Evolutionary conservation across 2,113 vertebrate species (phyloP).

Genomic region (Phocoena sinus): DNA sequence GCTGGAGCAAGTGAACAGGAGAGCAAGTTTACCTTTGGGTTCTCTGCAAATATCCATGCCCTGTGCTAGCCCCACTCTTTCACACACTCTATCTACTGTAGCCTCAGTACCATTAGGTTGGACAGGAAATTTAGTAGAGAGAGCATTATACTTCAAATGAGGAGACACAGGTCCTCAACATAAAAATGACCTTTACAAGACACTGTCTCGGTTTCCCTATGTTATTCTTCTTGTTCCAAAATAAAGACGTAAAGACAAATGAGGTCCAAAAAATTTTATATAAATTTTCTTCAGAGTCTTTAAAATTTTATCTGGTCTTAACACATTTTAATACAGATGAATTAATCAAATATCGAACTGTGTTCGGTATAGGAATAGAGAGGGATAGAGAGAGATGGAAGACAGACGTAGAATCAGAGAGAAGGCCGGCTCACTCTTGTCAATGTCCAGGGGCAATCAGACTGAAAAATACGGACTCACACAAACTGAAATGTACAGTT

Average conservation of each 20-base stretch:
- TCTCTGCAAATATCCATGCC: not conserved
- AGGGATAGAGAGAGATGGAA: not conserved
- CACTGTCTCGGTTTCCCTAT: not conserved
- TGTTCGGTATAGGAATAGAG: constrained; percentile 21
- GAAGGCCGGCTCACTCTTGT: constrained; percentile 8
- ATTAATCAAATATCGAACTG: not conserved
- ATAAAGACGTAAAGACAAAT: not conserved
- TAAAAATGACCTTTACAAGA: not conserved
- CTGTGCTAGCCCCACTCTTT: not conserved
- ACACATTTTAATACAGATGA: constrained; percentile 42
- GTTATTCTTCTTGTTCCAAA: not conserved
- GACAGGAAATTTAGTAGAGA: not conserved
- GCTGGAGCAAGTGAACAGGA: not conserved
- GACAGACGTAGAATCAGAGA: not conserved
- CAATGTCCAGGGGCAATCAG: not conserved
- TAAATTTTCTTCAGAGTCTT: not conserved
- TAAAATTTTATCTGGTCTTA: constrained; percentile 19
- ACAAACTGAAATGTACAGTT: constrained; percentile 41
- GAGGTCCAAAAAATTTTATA: not conserved
- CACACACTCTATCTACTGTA: not conserved
- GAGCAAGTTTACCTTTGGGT: not conserved
- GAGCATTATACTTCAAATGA: not conserved
- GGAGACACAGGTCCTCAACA: not conserved
- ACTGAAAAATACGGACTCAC: not conserved
- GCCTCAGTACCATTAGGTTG: not conserved